phyloP scores from a whole-genome alignment of 2,888 invertebrate genomes.

The Limnephilus marmoratus region DNA sequence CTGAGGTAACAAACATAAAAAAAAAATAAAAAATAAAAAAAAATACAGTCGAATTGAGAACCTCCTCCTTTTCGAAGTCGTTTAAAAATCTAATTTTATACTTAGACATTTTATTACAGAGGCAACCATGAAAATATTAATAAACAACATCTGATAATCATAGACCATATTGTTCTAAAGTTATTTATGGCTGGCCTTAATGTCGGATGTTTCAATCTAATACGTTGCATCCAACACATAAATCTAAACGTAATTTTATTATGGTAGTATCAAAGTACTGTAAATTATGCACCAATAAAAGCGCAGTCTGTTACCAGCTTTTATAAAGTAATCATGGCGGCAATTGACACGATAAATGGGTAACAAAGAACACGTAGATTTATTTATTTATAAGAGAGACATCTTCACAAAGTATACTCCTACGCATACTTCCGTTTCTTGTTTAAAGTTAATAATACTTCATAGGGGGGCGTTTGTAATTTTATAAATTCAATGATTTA shows the following conservation, averaged over 20 bases:
- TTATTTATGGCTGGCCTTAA: neutral
- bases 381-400: conserved; percentile 1
- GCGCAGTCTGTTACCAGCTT: conserved; percentile 45
- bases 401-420: neutral
- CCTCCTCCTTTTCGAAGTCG: no score
- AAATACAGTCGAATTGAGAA: no score
- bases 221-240: conserved; percentile 28
- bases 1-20: no score
- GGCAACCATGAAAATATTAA: neutral
- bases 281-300: conserved; percentile 41
- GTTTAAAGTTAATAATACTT: neutral
- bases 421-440: conserved; percentile 32
- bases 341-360: conserved; percentile 46
- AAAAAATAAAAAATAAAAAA: no score
- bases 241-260: conserved; percentile 40
- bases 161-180: neutral
- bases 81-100: neutral
- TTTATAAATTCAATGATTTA: neutral
- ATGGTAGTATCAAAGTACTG: neutral
- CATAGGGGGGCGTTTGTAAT: neutral
- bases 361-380: conserved; percentile 47
- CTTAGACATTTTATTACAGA: neutral
- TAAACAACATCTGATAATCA: neutral
- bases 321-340: conserved; percentile 50
- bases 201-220: conserved; percentile 39